These are phyloP conservation scores for Saguinus midas DNA, from an alignment of 2,113 vertebrate species.

Conservation along the genomic window DNA sequence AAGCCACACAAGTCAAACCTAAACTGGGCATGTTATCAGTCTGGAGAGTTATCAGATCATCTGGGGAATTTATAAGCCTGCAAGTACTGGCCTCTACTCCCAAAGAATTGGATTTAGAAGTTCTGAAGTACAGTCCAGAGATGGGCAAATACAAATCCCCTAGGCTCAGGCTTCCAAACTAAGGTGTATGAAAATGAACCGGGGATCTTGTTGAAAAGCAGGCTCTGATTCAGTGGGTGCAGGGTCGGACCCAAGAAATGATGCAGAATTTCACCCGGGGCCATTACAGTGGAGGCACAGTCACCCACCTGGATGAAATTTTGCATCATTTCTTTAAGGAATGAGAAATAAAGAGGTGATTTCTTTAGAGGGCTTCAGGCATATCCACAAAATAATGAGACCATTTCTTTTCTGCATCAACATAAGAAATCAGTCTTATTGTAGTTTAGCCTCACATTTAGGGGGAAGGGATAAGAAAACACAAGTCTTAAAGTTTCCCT, in stretches of 20 bases:
- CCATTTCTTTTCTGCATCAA: neutral
- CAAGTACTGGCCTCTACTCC: neutral
- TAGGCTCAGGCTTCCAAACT: neutral
- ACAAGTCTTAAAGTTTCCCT: neutral
- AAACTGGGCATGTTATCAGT: neutral
- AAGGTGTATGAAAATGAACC: neutral
- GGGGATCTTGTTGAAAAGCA: neutral
- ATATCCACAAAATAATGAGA: neutral
- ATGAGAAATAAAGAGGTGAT: neutral
- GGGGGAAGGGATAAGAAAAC: neutral
- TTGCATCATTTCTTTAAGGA: neutral
- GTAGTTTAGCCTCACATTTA: neutral
- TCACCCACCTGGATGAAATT: neutral
- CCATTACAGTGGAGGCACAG: too few species aligned
- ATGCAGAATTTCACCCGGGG: too few species aligned
- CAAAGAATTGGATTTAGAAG: neutral
- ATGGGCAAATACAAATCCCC: neutral
- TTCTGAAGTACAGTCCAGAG: neutral
- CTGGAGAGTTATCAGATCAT: neutral
- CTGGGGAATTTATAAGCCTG: neutral
- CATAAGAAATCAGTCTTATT: neutral
- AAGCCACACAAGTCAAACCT: neutral
- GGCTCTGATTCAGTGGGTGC: neutral
- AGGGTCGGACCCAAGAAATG: neutral
- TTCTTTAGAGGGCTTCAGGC: neutral